Evolutionary conservation across 2,888 invertebrate species (phyloP).

Genomic region (Troglohyphantes excavatus): DNA sequence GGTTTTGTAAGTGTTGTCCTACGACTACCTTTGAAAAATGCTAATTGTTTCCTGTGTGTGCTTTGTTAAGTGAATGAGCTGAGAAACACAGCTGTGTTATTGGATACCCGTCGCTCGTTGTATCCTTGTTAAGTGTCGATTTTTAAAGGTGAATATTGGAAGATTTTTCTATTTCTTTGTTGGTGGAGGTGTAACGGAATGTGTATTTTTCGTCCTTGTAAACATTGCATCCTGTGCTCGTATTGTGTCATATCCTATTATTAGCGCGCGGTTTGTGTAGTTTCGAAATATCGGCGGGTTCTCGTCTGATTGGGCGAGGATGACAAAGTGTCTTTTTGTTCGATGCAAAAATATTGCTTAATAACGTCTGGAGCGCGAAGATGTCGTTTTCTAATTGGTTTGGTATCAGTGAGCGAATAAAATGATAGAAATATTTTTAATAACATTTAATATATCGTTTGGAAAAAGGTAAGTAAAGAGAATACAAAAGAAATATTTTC

Average conservation of each 20-base stretch:
- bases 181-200: too few species aligned
- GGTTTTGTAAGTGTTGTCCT: slow-evolving; percentile 64
- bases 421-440: too few species aligned
- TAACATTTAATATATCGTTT: too few species aligned
- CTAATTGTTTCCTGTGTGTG: slow-evolving; percentile 46
- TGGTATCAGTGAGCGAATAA: too few species aligned
- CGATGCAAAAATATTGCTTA: background rate
- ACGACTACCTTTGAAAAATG: slow-evolving; percentile 22
- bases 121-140: background rate
- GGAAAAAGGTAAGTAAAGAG: too few species aligned
- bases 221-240: slow-evolving; percentile 23
- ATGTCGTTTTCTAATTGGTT: background rate
- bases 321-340: background rate
- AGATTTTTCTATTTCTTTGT: too few species aligned
- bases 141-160: too few species aligned
- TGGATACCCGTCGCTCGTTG: background rate
- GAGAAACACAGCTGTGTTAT: background rate
- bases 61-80: slow-evolving; percentile 11
- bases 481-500: too few species aligned
- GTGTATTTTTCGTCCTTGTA: background rate
- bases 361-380: background rate
- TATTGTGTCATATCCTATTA: slow-evolving; percentile 68
- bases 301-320: background rate
- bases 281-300: slow-evolving; percentile 14
- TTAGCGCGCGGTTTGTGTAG: slow-evolving; percentile 25